These are phyloP conservation scores for Anhinga rufa DNA, from an alignment of 2,113 vertebrate genomes.

Conservation along the genomic window DNA sequence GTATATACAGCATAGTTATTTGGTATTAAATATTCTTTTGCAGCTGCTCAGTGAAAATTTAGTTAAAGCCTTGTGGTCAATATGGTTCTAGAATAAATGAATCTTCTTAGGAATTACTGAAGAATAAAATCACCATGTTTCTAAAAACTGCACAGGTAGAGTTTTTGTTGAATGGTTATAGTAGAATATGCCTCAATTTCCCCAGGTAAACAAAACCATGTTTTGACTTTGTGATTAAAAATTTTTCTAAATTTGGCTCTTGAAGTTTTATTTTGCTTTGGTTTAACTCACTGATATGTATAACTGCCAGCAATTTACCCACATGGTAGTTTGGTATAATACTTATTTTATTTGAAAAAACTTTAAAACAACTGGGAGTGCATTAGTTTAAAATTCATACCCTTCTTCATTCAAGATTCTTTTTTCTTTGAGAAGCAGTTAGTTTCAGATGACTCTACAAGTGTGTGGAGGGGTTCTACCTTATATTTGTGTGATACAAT, in stretches of 20 bases:
- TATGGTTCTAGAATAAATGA: background rate
- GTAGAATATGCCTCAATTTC: background rate
- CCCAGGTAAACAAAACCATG: background rate
- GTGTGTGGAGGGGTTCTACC: background rate
- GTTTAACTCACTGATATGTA: background rate
- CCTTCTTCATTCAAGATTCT: background rate
- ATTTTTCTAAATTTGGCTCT: background rate
- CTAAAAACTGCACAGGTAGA: background rate
- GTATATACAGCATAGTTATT: background rate
- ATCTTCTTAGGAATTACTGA: background rate
- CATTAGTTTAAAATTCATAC: background rate
- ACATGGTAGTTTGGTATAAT: background rate
- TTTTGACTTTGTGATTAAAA: background rate
- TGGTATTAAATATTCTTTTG: background rate
- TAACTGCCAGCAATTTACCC: background rate
- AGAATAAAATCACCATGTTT: background rate
- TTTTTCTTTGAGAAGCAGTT: background rate
- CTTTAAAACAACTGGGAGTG: background rate
- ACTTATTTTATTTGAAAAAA: background rate
- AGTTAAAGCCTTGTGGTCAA: background rate
- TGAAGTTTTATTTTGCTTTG: background rate
- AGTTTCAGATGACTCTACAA: background rate
- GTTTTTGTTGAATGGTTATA: background rate
- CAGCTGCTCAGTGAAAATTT: background rate
- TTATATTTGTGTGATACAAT: background rate